Conservation (phyloP, 2,888 invertebrate species). For the Ophion ellenae region DNA sequence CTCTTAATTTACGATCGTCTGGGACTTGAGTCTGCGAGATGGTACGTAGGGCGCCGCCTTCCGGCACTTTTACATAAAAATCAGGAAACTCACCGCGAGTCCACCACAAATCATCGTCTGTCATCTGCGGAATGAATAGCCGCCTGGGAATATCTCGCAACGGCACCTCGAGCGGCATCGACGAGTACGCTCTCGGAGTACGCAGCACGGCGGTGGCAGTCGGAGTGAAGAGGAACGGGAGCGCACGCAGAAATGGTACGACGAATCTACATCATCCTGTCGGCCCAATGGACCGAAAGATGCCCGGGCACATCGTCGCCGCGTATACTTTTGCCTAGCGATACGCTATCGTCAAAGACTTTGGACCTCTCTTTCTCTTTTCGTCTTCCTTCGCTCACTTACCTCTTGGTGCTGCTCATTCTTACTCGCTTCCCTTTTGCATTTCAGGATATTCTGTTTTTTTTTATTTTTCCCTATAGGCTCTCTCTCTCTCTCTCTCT, state of each 20-base stretch:
- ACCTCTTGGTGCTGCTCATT: not conserved
- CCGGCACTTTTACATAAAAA: slow-evolving; percentile 80
- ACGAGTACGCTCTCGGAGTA: slow-evolving; percentile 57
- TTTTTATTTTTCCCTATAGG: not conserved
- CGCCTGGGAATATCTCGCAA: slow-evolving; percentile 72
- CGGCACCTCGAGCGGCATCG: slow-evolving; percentile 65
- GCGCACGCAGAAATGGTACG: slow-evolving; percentile 62
- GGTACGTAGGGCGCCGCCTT: slow-evolving; percentile 70
- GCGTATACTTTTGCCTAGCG: slow-evolving; percentile 59
- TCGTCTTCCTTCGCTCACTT: slow-evolving; percentile 3
- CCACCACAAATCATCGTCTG: slow-evolving; percentile 81
- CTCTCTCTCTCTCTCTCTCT: not conserved
- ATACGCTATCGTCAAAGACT: slow-evolving; percentile 68
- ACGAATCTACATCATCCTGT: slow-evolving; percentile 81
- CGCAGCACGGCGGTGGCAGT: not conserved
- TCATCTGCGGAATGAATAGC: slow-evolving; percentile 79
- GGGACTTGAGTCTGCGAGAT: slow-evolving; percentile 69
- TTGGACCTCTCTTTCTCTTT: slow-evolving; percentile 39
- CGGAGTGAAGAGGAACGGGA: slow-evolving; percentile 20
- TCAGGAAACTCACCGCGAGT: slow-evolving; percentile 78
- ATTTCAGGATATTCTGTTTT: not conserved
- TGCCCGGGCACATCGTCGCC: slow-evolving; percentile 67
- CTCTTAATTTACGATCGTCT: slow-evolving; percentile 78
- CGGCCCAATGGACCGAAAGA: slow-evolving; percentile 82
- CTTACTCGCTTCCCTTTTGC: not conserved